phyloP scores from a whole-genome alignment of 2,113 vertebrate genomes.

The Neolamprologus sp. region DNA sequence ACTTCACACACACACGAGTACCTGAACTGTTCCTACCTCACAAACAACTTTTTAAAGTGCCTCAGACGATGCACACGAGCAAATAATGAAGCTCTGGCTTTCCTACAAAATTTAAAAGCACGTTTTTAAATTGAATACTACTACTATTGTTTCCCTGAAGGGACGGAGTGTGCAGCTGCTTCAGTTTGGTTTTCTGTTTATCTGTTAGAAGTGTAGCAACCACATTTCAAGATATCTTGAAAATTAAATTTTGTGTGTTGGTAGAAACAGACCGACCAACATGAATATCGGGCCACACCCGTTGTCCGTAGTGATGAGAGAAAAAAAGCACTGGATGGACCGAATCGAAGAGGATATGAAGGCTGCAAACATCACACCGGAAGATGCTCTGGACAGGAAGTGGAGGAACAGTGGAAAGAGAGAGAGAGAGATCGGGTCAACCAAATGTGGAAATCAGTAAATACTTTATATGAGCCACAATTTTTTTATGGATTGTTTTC shows the following conservation, averaged over 20 bases:
- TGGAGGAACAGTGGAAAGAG: not conserved
- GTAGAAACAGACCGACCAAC: not conserved
- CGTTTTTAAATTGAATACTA: accelerated
- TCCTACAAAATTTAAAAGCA: not conserved
- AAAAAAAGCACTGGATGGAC: not conserved
- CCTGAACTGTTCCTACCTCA: not conserved
- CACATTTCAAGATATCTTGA: accelerated
- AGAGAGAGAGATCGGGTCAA: not conserved
- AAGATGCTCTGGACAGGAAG: not conserved
- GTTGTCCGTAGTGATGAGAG: not conserved
- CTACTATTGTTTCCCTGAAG: not conserved
- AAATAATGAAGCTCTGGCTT: not conserved
- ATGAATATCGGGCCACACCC: accelerated
- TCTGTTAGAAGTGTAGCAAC: accelerated
- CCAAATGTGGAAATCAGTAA: not conserved
- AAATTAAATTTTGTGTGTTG: not conserved
- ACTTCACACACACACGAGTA: not conserved
- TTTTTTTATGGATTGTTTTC: not conserved
- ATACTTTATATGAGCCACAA: not conserved
- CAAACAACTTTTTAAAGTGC: not conserved
- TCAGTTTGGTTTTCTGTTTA: not conserved
- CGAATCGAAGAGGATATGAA: not conserved
- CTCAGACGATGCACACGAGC: not conserved
- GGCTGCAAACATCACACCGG: accelerated
- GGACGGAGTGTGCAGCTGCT: accelerated